Evolutionary conservation across 2,113 vertebrate genomes (phyloP), one percentile per base, ranked within the genome.

Genomic region (Reinhardtius hippoglossoides): DNA sequence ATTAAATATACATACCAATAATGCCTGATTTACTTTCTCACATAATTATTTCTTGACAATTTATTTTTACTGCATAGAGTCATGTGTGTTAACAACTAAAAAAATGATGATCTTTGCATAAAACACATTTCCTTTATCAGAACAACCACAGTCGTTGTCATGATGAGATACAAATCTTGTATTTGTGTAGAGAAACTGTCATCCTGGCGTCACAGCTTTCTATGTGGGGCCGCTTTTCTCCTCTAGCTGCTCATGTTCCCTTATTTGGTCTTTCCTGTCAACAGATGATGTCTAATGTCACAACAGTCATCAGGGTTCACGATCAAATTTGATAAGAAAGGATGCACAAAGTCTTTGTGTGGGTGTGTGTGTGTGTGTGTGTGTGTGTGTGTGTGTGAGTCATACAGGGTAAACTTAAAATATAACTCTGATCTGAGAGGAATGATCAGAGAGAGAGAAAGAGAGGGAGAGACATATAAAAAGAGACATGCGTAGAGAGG

Each of bases 231-330:
- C 67, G 84, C 37, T 72, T 74, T 83, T 88, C 84, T 20, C 66
- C 57, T 82, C 61, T 59, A 75, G 85, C 76, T 66, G 52, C 71
- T 63, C 80, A 66, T n/a, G 37, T 88, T 81, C 85, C 71, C 87
- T 82, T 86, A 87, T 95, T 93, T 92, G 87, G 73, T 76, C 78
- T 91, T 95, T 95, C 93, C 94, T 94, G 90, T 82, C 90, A 63
- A 88, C 88, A 89, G 13, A 84, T 76, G 86, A 50, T 2, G 55
- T 61, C 56, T 92, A 20, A 91, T 67, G 37, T 91, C 88, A 88
- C n/a, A 54, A 71, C 88, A 83, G 64, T 27, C 81, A 81, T 82
- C 74, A 74, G 71, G 73, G 75, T 67, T 78, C 0, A 42, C 82
- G 82, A 90, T 84, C 16, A 73, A 78, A 70, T 44, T 74, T 59